Base-by-base conservation (phyloP, 2,888 invertebrate species). In the Lacanobia oleracea region DNA sequence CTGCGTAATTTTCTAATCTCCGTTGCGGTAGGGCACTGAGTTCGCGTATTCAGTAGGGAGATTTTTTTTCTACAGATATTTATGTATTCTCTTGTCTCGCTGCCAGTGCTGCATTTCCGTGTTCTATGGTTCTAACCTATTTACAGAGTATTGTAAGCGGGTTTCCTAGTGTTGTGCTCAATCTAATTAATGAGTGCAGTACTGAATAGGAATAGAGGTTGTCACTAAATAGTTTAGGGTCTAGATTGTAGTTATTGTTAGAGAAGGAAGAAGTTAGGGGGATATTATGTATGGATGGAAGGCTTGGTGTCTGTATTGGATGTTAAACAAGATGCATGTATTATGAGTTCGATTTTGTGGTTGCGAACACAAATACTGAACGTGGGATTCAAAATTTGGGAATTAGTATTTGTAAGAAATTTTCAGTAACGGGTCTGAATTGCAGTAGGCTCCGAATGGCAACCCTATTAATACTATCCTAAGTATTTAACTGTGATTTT, bases 111-210 rank as follows among this genome's bases (percentile, higher is more conserved):
- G 21, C 14, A 16, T 3, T 40, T 40, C 40, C 16, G 8, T 16
- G 40, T 12, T 59, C 59, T 59, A 21, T 40, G 59, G 16, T 8
- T 37, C 43, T 75, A 84, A 80, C 66, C 51, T 69, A 81, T 81
- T 80, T 75, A 27, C 18, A 16, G 53, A 61, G 56, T 60, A 84
- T 75, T 81, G 84, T 80, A 67, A 84, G 57, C 66, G 27, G 27
- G 62, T 60, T 73, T 40, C 53, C 84, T 59, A 75, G 69, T 81
- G 60, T 82, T 83, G 79, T 66, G 43, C 70, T 61, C 33, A 79
- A 82, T 82, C 67, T 74, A 65, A 79, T 82, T 85, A 82, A 74
- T 74, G 69, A 61, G 64, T 75, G 80, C 83, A 71, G 71, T 53
- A 18, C 70, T 67, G 83, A 79, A 85, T 85, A n/a, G 23, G 61